Evolutionary conservation across 2,797 vertebrate species (phyloP), one percentile per base, ranked within the genome.

Genomic region (Gymnopithys bicolor): DNA sequence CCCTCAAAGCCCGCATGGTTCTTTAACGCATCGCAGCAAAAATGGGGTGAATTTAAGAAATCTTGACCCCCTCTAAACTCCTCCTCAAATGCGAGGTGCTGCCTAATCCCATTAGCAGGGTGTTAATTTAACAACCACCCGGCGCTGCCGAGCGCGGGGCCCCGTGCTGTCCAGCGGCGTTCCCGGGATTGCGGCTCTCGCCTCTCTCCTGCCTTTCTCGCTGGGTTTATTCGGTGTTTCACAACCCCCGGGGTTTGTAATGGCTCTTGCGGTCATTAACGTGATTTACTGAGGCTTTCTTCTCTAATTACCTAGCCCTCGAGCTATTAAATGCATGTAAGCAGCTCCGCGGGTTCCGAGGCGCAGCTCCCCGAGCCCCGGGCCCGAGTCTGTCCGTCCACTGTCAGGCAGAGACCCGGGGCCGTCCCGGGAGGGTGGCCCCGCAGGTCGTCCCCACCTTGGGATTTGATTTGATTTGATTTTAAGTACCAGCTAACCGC

Each of bases 261-360:
- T 92, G 88, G 76, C 69, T 94, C 86, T 95, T 96, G 92, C 55
- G 88, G 92, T 96, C 95, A 94, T 95, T 95, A 95, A 94, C 58
- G 86, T 96, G 95, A 96, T 96, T 96, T 96, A 93, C 80, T 58
- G 95, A 90, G 86, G 66, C 86, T 96, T 96, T 93, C 73, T 92
- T 37, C 62, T 92, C 88, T 95, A 96, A 96, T 96, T 96, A 88
- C 83, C 62, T 96, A 53, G 39, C 88, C 83, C 80, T 88, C 58
- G 21, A 88, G 92, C 88, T 93, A 84, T 94, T 90, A 95, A 93
- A 94, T 13, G 43, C 86, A 2, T 39, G 73, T 71, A 88, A 95
- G 93, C 69, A 53, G 58, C 73, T 80, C 90, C 39, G 62, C 69
- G 37, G 84, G 80, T 86, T 84, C 28, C 7, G 59, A 85, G 37